Evolutionary conservation across 2,113 vertebrate genomes (phyloP).

Genomic region (Abramis brama): DNA sequence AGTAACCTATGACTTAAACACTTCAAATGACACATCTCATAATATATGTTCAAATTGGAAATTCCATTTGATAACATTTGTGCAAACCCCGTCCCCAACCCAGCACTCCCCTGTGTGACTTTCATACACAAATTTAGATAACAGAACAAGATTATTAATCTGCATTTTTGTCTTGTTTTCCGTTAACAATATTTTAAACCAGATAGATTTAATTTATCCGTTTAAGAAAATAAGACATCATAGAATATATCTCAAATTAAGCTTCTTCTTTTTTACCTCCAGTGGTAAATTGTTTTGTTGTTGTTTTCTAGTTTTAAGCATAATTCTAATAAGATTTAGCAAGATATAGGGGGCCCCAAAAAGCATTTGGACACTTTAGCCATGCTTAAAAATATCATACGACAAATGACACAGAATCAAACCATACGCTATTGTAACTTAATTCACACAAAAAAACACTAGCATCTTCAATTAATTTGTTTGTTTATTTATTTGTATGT

Average conservation of each 20-base stretch:
- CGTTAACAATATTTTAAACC: background rate
- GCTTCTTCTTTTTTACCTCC: background rate
- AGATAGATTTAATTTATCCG: background rate
- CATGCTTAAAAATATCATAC: no score
- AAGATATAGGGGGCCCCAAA: no score
- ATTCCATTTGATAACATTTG: background rate
- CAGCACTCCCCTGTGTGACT: background rate
- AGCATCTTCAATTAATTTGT: no score
- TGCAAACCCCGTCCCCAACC: no score
- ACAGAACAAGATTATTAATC: background rate
- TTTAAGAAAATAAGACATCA: background rate
- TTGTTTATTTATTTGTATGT: no score
- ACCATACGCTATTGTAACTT: no score
- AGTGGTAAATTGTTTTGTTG: background rate
- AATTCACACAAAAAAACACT: no score
- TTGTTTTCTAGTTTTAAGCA: background rate
- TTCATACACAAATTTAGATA: background rate
- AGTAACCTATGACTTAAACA: background rate
- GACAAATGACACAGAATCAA: no score
- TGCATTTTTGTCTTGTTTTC: background rate
- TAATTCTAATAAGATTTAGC: background rate
- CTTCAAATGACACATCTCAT: constrained; percentile 2
- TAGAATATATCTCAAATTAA: background rate
- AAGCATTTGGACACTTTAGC: no score
- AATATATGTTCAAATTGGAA: background rate